Conservation (phyloP, 2,888 invertebrate species). For the Eretmocerus hayati region DNA sequence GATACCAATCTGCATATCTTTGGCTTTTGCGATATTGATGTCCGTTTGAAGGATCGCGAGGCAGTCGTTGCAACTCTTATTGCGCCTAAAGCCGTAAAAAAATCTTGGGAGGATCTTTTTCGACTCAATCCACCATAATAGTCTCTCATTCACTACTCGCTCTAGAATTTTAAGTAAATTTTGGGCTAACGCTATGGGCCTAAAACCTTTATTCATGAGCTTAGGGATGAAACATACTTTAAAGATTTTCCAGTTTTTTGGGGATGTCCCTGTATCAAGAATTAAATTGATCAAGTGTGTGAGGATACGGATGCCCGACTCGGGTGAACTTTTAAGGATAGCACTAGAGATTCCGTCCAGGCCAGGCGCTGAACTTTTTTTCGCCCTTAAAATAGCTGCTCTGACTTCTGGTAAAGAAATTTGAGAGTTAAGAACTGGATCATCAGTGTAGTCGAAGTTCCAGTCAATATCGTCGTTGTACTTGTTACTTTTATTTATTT, state of each 20-base stretch:
- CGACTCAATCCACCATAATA: neutral
- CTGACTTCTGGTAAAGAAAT: neutral
- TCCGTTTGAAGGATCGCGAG: neutral
- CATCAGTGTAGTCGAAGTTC: neutral
- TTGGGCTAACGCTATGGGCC: neutral
- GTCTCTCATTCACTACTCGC: neutral
- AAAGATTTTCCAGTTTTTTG: neutral
- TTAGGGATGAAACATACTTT: neutral
- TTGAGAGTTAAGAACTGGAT: neutral
- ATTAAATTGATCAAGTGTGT: neutral
- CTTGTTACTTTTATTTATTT: too few relatives aligned
- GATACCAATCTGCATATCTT: neutral
- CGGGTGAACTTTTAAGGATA: neutral
- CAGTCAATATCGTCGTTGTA: too few relatives aligned
- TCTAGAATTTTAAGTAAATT: neutral
- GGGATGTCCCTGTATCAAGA: neutral
- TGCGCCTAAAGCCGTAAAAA: neutral
- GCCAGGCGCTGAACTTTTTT: neutral
- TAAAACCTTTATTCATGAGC: neutral
- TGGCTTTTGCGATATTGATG: neutral
- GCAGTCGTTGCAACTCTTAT: neutral
- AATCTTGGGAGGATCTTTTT: neutral
- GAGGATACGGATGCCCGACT: neutral
- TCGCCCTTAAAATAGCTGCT: neutral
- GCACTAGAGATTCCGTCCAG: neutral